Percentiles rank a stretch among this genome's conserved stretches.
These are phyloP conservation scores for Picathartes gymnocephalus DNA, from an alignment of 2,113 vertebrate genomes.

Conservation along the genomic window DNA sequence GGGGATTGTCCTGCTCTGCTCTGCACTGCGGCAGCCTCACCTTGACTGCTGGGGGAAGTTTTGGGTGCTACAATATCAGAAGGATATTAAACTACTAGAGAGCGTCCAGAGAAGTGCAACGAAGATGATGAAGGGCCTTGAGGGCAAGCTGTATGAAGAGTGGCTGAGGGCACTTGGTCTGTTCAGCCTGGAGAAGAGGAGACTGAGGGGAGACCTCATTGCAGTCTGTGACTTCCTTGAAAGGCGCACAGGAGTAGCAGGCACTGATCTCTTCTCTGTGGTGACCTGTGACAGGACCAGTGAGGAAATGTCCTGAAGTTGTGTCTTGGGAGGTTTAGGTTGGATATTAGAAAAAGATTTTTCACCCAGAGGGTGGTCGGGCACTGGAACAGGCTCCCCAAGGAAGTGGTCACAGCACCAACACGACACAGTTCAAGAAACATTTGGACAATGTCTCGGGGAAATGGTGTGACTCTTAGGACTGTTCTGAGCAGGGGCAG, in stretches of 20 bases:
- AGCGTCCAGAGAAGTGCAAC: rapidly evolving
- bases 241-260: rapidly evolving
- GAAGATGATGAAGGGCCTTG: background rate
- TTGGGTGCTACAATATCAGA: background rate
- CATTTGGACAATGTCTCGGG: rapidly evolving
- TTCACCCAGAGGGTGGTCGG: background rate
- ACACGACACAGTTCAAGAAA: background rate
- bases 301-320: background rate
- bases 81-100: too few relatives aligned
- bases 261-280: background rate
- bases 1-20: background rate
- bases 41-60: rapidly evolving
- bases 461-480: background rate
- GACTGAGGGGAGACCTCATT: background rate
- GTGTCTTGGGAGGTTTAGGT: background rate
- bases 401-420: background rate
- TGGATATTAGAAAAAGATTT: too few relatives aligned
- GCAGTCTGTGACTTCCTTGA: background rate
- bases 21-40: background rate
- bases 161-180: rapidly evolving
- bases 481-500: background rate
- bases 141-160: rapidly evolving
- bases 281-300: background rate
- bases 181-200: too few relatives aligned
- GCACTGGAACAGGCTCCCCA: background rate